Evolutionary conservation across 2,797 vertebrate species (phyloP), one percentile per base, ranked within the genome.

Genomic region (Chaetodon trifasciatus): DNA sequence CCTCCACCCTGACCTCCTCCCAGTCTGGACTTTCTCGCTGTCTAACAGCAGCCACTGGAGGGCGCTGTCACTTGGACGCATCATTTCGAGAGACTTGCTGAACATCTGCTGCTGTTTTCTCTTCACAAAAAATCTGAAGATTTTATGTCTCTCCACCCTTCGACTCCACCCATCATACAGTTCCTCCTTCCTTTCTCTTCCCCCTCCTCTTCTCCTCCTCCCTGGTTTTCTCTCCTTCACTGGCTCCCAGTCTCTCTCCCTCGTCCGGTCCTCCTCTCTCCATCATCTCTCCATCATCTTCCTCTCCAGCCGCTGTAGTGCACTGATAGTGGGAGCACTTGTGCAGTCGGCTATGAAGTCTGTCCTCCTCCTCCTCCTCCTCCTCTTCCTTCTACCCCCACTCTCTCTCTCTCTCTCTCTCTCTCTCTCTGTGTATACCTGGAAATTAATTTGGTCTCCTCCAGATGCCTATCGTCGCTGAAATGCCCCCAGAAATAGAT

Each of bases 391-490:
- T 19, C 55, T 49, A 10, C 28, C 17, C 37, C 12, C n/a, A 2
- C 19, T 21, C 96, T 52, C 95, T 95, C 96, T 94, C 96, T 96
- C 96, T 94, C 79, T 63, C 85, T 40, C 85, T 78, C 81, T 73
- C 52, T 21, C 95, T 94, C 96, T 95, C 96, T 94, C 79, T 64
- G 83, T 39, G 84, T 81, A 81, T 75, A 94, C 94, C 95, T 95
- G 96, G 95, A 97, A 98, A 98, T 98, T 97, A 98, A 98, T 98
- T 98, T 97, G 96, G 96, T 97, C 96, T 98, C 75, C 83, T 96
- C 93, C 89, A 97, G 97, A 98, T 98, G 96, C 94, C 96, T 96
- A 97, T 98, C 96, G 96, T 92, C 0, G 68, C 94, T 95, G 95
- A 97, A 97, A 97, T 96, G 96, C 96, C 96, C 96, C 95, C 96